Evolutionary conservation across 2,888 invertebrate species (phyloP).

Genomic region (Julus scandinavius): DNA sequence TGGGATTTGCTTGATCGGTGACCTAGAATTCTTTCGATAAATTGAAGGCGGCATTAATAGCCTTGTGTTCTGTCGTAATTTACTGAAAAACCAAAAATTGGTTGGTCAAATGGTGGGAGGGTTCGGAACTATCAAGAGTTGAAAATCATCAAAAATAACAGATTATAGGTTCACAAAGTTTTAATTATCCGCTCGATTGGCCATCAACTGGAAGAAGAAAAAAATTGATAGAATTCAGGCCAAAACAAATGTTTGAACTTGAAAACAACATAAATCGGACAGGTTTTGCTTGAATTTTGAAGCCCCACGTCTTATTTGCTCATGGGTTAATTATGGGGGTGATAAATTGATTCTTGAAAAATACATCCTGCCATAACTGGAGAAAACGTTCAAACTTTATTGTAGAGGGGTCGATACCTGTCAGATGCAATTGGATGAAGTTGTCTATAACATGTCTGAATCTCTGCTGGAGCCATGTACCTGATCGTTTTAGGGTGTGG

Average conservation of each 20-base stretch:
- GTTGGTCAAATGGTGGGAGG: neutral
- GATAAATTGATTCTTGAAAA: constrained; percentile 6
- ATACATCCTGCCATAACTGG: constrained; percentile 2
- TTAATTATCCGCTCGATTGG: constrained; percentile 34
- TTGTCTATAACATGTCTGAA: neutral
- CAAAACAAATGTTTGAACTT: neutral
- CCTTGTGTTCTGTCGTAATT: constrained; percentile 5
- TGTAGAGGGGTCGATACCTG: constrained; percentile 22
- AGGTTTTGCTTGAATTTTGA: neutral
- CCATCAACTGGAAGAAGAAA: neutral
- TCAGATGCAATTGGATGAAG: neutral
- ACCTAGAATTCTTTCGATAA: constrained; percentile 8
- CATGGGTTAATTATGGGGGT: constrained; percentile 35
- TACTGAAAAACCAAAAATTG: constrained; percentile 4
- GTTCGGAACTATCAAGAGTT: neutral
- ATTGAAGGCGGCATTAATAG: neutral
- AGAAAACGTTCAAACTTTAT: neutral
- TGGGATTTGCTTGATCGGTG: constrained; percentile 36
- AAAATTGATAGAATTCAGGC: neutral
- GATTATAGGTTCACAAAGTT: neutral
- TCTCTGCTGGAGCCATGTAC: neutral
- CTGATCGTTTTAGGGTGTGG: neutral
- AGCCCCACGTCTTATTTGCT: constrained; percentile 25
- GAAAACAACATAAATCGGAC: neutral
- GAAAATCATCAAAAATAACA: constrained; percentile 8